Conservation (phyloP, 1,140 invertebrate genomes). For the Drosophila orosa region DNA sequence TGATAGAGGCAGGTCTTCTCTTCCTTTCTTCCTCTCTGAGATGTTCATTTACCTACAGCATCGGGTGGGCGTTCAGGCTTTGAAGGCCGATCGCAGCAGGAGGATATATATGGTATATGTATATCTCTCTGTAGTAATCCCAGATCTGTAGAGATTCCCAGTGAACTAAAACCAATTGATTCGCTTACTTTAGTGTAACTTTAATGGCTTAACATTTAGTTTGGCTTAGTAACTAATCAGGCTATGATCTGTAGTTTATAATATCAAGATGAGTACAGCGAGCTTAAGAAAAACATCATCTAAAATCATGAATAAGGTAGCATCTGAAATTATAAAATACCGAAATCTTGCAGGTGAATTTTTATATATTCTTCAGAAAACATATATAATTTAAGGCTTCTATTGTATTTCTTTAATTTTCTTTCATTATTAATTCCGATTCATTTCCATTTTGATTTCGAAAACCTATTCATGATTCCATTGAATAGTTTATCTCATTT, state of each 20-base stretch:
- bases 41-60: constrained; percentile 79
- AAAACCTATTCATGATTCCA: background rate
- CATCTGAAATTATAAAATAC: too few species aligned
- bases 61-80: constrained; percentile 58
- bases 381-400: background rate
- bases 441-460: background rate
- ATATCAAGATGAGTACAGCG: constrained; percentile 42
- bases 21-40: constrained; percentile 31
- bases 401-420: background rate
- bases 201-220: constrained; percentile 23
- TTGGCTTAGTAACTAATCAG: constrained; percentile 64
- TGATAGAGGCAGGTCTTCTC: constrained; percentile 51
- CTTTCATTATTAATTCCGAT: background rate
- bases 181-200: constrained; percentile 12
- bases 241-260: constrained; percentile 33
- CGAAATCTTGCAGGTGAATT: too few species aligned
- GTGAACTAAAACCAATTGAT: constrained; percentile 17
- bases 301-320: constrained; percentile 19
- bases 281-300: background rate
- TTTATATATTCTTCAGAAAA: background rate
- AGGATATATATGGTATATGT: constrained; percentile 5
- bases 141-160: background rate
- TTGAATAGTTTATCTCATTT: background rate
- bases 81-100: constrained; percentile 50
- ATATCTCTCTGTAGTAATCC: background rate